Evolutionary conservation across 2,888 invertebrate genomes (phyloP).

Genomic region (Torymus texanus): DNA sequence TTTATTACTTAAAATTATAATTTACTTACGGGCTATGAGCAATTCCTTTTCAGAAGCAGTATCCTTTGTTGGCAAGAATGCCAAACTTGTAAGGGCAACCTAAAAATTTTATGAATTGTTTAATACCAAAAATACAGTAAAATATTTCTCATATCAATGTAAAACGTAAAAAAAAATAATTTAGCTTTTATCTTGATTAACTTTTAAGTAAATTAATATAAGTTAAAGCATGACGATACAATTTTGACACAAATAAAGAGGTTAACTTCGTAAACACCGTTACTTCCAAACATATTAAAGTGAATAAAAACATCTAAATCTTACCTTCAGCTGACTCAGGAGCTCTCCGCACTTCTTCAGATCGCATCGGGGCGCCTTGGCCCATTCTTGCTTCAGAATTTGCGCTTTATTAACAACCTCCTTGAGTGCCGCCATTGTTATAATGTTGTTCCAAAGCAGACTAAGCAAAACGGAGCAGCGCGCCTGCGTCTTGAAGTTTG

Average conservation of each 20-base stretch:
- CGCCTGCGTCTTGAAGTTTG: slow-evolving; percentile 34
- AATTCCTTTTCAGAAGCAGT: slow-evolving; percentile 87
- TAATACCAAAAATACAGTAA: slow-evolving; percentile 27
- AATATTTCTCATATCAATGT: too few relatives aligned
- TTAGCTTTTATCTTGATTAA: too few relatives aligned
- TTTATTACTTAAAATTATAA: not conserved
- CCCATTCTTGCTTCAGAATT: slow-evolving; percentile 91
- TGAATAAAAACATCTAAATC: slow-evolving; percentile 10
- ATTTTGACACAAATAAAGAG: slow-evolving; percentile 48
- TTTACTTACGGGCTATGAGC: slow-evolving; percentile 84
- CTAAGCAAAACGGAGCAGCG: not conserved
- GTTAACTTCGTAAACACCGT: slow-evolving; percentile 21
- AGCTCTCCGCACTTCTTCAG: slow-evolving; percentile 90
- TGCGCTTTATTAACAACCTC: slow-evolving; percentile 88
- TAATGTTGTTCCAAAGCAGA: slow-evolving; percentile 37
- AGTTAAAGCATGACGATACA: slow-evolving; percentile 52
- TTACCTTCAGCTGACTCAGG: slow-evolving; percentile 89
- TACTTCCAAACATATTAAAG: not conserved
- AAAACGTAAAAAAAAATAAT: too few relatives aligned
- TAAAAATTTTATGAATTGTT: slow-evolving; percentile 70
- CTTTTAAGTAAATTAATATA: not conserved
- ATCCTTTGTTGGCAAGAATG: slow-evolving; percentile 90
- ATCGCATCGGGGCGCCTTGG: slow-evolving; percentile 83
- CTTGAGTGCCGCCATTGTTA: slow-evolving; percentile 81
- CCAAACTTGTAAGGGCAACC: slow-evolving; percentile 88